Evolutionary conservation across 2,888 invertebrate genomes (phyloP).

Genomic region (Stenchaetothrips biformis): DNA sequence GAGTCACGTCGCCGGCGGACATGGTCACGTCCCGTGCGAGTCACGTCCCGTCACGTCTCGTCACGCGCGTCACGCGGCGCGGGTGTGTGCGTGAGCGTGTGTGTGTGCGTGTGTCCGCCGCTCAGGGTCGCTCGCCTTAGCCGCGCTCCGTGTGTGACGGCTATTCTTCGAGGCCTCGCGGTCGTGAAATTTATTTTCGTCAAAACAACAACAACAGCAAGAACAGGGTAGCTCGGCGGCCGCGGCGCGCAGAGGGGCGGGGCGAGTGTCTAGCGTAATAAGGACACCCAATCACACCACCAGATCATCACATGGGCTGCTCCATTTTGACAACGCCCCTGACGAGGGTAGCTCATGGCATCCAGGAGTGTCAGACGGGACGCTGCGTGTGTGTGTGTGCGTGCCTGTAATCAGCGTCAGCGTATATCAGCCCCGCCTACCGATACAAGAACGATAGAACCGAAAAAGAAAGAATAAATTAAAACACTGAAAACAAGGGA

Average conservation of each 20-base stretch:
- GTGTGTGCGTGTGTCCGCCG: not conserved
- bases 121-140: not conserved
- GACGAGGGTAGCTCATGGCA: too few relatives aligned
- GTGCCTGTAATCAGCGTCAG: too few relatives aligned
- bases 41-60: not conserved
- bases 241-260: not conserved
- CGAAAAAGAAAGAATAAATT: too few relatives aligned
- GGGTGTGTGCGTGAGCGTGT: not conserved
- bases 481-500: too few relatives aligned
- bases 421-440: too few relatives aligned
- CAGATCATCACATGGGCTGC: not conserved
- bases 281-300: not conserved
- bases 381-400: too few relatives aligned
- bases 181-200: not conserved
- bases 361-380: too few relatives aligned
- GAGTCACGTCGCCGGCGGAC: slow-evolving; percentile 13
- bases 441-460: too few relatives aligned
- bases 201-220: not conserved
- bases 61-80: not conserved
- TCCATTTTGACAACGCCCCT: too few relatives aligned
- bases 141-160: not conserved
- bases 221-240: not conserved
- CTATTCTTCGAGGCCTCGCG: not conserved
- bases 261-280: not conserved
- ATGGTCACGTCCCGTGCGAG: slow-evolving; percentile 16